Base-by-base conservation (phyloP, 2,797 vertebrate species). In the Silurus lanzhouensis region DNA sequence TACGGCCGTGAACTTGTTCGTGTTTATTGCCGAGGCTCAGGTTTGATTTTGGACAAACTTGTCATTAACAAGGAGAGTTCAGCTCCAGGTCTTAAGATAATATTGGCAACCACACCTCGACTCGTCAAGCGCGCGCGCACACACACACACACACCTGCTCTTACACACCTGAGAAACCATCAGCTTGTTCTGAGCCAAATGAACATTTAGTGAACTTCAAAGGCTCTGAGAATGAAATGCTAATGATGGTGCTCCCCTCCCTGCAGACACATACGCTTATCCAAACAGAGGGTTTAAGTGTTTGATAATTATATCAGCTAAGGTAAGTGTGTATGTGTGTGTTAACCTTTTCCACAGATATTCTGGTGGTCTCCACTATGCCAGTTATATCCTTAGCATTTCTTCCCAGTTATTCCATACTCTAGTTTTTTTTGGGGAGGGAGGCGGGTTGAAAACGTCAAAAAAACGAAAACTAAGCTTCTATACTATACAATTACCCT, bases 61-160 rank as follows among this genome's bases (percentile, higher is more conserved):
- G 66, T 86, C 84, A 88, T 74, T 67, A 64, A 19, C 63, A 83
- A 6, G 13, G 60, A 78, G 85, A 71, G 87, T 89, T 85, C 67
- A 89, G 72, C 60, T 86, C 66, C 57, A 74, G 81, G 84, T 82
- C 82, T 76, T 72, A 17, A 55, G 82, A 85, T 83, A 88, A 84
- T 83, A 88, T 85, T 86, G 79, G 83, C 58, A 64, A 57, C 84
- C 88, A 91, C 90, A 90, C 90, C 90, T 90, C 86, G 83, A 46
- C 70, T 83, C 44, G 78, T 87, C 48, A 68, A 79, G 48, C 48
- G 48, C 14, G 75, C 75, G 70, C 61, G 86, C 58, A 80, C 66
- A 85, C 79, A 85, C 82, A 85, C 79, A 85, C 82, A 84, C 86
- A 80, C 84, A 84, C 84, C 82, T 80, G 76, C 63, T 78, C 83